Base-by-base conservation (phyloP, 2,888 invertebrate species). In the Chloromyia formosa region DNA sequence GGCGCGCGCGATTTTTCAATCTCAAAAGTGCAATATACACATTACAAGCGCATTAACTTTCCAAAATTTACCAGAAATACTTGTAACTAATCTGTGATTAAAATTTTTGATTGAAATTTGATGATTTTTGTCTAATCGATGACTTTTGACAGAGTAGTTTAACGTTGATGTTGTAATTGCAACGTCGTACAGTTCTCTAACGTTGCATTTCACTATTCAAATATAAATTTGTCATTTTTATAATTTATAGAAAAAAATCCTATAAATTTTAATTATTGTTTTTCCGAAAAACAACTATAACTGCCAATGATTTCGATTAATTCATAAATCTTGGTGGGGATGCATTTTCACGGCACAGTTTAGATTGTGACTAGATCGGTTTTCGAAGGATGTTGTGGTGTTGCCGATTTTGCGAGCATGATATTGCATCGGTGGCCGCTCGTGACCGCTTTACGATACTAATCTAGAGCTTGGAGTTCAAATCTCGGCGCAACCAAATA, bases 211-310 rank as follows among this genome's bases (percentile, higher is more conserved):
- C n/a, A n/a, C n/a, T n/a, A n/a, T n/a, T n/a, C n/a, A n/a, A n/a
- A n/a, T n/a, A n/a, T n/a, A n/a, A n/a, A 18, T 18, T 56, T 56
- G 10, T 16, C 22, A 16, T 56, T 20, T 56, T n/a, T n/a, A n/a
- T 56, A 20, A 56, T 56, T 16, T 53, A 9, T 53, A 53, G 27
- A 60, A 23, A 60, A 60, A 20, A 60, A 22, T 60, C 60, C n/a
- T n/a, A n/a, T n/a, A 23, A 60, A 14, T 22, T 60, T n/a, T 62
- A 62, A 40, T 64, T 58, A 45, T 61, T 74, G 54, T 64, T 66
- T 69, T 75, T 75, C 75, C 75, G 75, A 72, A 75, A 75, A 75
- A 75, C 75, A 75, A 75, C 62, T 72, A 75, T 71, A 27, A 61
- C 72, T 40, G 18, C 72, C 45, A 68, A 54, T 54, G 12, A 71